Base-by-base conservation (phyloP, 2,113 vertebrate genomes). In the Sinocyclocheilus grahami region DNA sequence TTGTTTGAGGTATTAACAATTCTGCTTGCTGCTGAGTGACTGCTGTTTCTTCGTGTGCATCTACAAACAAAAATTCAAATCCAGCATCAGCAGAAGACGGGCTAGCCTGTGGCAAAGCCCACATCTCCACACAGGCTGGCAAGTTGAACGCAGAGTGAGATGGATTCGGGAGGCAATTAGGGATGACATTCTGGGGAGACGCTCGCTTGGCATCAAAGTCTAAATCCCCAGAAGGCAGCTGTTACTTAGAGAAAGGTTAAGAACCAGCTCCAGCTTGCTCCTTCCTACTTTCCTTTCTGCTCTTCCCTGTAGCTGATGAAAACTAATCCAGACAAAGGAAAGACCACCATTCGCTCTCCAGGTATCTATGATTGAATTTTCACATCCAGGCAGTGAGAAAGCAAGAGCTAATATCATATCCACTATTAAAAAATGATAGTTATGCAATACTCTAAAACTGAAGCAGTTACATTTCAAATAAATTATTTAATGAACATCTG, bases 201-300 rank as follows among this genome's bases (percentile, higher is more conserved):
- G 62, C 63, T 63, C 22, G 30, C 27, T 46, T 72, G 42, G 69
- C 84, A 62, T 86, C 74, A 88, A 85, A 86, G 87, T 74, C 30
- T 37, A 78, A 74, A 72, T 85, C 80, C 74, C 84, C 48, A 69
- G 87, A 88, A 77, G 79, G 55, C 55, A 62, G 77, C 37, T 39
- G 79, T 78, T 81, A 55, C 84, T 86, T 58, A 78, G 81, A 77
- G 75, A 81, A 86, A 86, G 79, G 87, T 87, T 76, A 81, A 74
- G 60, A 74, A 27, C 18, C 69, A 67, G 39, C 65, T 72, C 18
- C 18, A 60, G 18, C 79, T 82, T 72, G 12, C 53, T 62, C 78
- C 39, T 53, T 27, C n/a, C n/a, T 67, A 37, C 33, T 33, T 74
- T 37, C 7, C 39, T 60, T 60, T 37, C 39, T 37, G 9, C 48